Conservation (phyloP, 2,888 invertebrate species). For the Abrostola triplasia region DNA sequence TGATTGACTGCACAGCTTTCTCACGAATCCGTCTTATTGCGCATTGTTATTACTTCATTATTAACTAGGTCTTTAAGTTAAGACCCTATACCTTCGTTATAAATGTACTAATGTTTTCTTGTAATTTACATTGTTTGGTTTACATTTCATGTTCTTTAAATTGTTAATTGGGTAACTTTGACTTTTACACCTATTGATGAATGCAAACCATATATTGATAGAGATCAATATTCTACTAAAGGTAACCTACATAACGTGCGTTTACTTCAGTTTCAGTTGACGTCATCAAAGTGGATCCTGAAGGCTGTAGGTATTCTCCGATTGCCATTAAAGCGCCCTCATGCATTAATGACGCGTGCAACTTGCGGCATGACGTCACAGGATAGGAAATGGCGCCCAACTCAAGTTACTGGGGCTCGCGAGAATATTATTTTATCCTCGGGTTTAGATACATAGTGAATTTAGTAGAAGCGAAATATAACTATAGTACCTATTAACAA, state of each 20-base stretch:
- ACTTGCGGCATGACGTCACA: conserved; percentile 22
- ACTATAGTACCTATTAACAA: too few species aligned
- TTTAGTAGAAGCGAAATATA: too few species aligned
- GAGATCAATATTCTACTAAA: too few species aligned
- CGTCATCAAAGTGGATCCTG: conserved; percentile 12
- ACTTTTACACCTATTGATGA: neutral
- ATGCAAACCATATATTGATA: neutral
- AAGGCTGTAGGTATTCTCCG: conserved; percentile 4
- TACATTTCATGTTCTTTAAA: too few species aligned
- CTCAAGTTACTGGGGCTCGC: neutral
- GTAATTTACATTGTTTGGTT: too few species aligned
- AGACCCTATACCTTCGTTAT: neutral
- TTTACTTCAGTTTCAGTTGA: conserved; percentile 4
- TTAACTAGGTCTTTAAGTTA: conserved; percentile 24
- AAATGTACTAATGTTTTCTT: neutral
- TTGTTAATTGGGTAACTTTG: neutral
- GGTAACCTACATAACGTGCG: neutral
- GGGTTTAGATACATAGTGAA: too few species aligned
- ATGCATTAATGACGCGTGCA: conserved; percentile 22
- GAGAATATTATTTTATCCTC: neutral
- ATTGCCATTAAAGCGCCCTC: conserved; percentile 11
- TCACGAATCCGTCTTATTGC: conserved; percentile 34
- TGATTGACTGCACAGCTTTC: conserved; percentile 35
- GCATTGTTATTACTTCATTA: conserved; percentile 41
- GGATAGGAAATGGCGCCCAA: conserved; percentile 10